Evolutionary conservation across 1,140 invertebrate species (phyloP).

Genomic region (Paraescarpia echinospica): DNA sequence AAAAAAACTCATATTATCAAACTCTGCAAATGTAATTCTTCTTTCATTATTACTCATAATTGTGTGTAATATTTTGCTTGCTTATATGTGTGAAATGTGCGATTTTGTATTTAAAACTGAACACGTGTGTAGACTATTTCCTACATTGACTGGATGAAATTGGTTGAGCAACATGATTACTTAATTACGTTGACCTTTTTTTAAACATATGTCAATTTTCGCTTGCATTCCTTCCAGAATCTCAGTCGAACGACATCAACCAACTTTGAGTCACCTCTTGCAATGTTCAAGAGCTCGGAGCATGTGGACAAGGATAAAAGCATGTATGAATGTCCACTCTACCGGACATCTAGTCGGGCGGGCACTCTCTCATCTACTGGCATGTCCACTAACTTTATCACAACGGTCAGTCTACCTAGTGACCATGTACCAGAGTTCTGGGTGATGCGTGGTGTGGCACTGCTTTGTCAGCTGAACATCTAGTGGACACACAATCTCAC

Average conservation of each 20-base stretch:
- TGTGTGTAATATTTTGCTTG: too few relatives aligned
- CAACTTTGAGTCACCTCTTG: constrained; percentile 17
- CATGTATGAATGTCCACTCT: constrained; percentile 73
- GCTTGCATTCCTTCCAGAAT: neutral
- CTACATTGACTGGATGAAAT: neutral
- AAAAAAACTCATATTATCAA: too few relatives aligned
- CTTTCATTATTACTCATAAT: too few relatives aligned
- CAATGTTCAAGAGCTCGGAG: constrained; percentile 13
- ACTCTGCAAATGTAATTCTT: too few relatives aligned
- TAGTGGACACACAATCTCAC: constrained; percentile 43
- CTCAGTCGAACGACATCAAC: constrained; percentile 5
- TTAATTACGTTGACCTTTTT: neutral
- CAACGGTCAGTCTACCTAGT: constrained; percentile 71
- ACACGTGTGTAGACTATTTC: too few relatives aligned
- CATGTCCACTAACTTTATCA: constrained; percentile 84
- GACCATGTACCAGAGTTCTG: constrained; percentile 69
- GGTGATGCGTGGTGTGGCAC: constrained; percentile 82
- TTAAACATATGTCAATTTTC: neutral
- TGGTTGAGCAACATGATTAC: neutral
- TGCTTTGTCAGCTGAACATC: constrained; percentile 69
- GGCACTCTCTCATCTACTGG: constrained; percentile 80
- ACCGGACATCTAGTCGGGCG: constrained; percentile 79
- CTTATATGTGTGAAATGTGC: too few relatives aligned
- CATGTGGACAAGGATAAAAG: neutral
- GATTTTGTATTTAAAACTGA: too few relatives aligned